Base-by-base conservation (phyloP, 1,140 invertebrate genomes). In the Zaprionus camerounensis region DNA sequence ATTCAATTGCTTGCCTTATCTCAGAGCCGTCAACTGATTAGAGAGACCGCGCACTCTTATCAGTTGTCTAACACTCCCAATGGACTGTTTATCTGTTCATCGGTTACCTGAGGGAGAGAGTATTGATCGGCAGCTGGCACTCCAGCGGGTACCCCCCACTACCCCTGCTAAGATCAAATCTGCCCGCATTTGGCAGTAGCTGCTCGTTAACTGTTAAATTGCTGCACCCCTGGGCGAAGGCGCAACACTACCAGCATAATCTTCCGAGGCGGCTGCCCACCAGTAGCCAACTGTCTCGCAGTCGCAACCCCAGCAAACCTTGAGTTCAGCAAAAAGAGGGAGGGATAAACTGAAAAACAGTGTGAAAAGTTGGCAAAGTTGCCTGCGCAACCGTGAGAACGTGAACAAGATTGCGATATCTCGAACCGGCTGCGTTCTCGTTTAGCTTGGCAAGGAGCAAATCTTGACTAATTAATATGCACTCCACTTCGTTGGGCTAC, bases 381-480 rank as follows among this genome's bases (percentile, higher is more conserved):
- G 49, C 66, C 71, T 46, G 64, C 49, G 46, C 36, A 28, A 72
- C 74, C 84, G 84, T 88, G 84, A 88, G 84, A 88, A 88, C 84
- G 5, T 49, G 38, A 44, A 75, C 57, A 51, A 55, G 66, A 65
- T 61, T 15, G 17, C 20, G 46, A 20, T 34, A 55, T 57, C 26
- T 34, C 17, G 58, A 38, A 51, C 46, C 63, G 31, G 22, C 17
- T 34, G 49, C 15, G 62, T 24, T 71, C 65, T 15, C 13, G 15
- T 36, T 17, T 24, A 53, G 1, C 46, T 49, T 15, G 61, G 13
- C 31, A 38, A 49, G 61, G 7, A 63, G 72, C 59, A 88, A 83
- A 84, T 88, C 84, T 88, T 88, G 70, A 79, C 84, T 88, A 75
- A 79, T 90, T 84, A 90, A 70, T 79, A 90, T 80, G 76, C 85